Conservation (phyloP, 2,888 invertebrate species). For the Caenorhabditis angaria region DNA sequence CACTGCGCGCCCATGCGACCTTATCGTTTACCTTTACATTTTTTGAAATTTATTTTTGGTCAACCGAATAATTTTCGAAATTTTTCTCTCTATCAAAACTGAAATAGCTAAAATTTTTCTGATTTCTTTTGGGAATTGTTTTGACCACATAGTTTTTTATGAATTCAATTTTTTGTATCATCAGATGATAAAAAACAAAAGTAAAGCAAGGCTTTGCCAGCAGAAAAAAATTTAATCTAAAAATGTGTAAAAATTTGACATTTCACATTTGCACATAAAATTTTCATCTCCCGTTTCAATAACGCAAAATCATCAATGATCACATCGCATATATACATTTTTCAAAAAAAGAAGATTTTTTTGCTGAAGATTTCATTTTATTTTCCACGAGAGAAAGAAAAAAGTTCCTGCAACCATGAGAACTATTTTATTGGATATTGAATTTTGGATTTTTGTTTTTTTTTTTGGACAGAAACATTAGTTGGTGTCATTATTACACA, state of each 20-base stretch:
- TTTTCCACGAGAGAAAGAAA: neutral
- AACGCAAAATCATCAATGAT: slow-evolving; percentile 1
- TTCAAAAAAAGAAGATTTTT: neutral
- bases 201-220: too few relatives aligned
- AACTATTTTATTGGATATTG: neutral
- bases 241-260: neutral
- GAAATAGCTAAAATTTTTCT: too few relatives aligned
- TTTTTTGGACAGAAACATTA: neutral
- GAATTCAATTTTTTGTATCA: too few relatives aligned
- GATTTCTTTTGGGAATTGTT: too few relatives aligned
- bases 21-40: neutral
- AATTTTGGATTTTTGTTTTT: neutral
- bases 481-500: too few relatives aligned
- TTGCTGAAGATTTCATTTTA: neutral
- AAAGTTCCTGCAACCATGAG: too few relatives aligned
- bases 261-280: slow-evolving; percentile 2
- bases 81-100: too few relatives aligned
- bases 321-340: neutral
- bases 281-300: slow-evolving; percentile 2
- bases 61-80: too few relatives aligned
- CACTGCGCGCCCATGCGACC: neutral
- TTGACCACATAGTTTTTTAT: too few relatives aligned
- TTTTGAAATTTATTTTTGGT: neutral
- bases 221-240: neutral
- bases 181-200: neutral